Evolutionary conservation across 1,140 invertebrate genomes (phyloP).

Genomic region (Drosophila carrolli): DNA sequence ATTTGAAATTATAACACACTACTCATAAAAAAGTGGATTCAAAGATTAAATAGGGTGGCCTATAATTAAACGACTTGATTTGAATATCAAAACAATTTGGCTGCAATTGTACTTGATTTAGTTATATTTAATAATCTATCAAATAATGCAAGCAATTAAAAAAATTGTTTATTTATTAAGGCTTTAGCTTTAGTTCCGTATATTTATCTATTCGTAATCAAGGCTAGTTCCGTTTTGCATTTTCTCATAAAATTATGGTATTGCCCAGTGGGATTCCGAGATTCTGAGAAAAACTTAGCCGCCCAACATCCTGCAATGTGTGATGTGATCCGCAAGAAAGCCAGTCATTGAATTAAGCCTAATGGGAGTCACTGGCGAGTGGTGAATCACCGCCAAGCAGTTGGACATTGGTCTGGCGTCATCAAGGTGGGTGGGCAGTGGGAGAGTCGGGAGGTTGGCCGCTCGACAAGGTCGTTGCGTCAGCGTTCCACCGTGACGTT

Average conservation of each 20-base stretch:
- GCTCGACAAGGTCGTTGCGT: slow-evolving; percentile 47
- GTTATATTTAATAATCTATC: no score
- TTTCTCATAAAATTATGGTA: slow-evolving; percentile 1
- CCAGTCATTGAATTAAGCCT: slow-evolving; percentile 17
- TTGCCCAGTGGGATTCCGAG: slow-evolving; percentile 14
- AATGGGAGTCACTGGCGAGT: slow-evolving; percentile 21
- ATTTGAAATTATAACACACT: no score
- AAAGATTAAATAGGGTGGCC: no score
- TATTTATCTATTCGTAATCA: slow-evolving; percentile 1
- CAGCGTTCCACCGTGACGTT: slow-evolving; percentile 61
- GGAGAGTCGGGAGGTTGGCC: slow-evolving; percentile 10
- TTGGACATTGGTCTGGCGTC: slow-evolving; percentile 24
- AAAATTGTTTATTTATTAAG: no score
- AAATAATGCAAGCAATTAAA: no score
- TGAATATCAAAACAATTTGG: no score
- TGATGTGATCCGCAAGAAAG: slow-evolving; percentile 4
- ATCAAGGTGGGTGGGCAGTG: slow-evolving; percentile 27
- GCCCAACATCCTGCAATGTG: slow-evolving; percentile 19
- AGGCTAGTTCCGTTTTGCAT: slow-evolving; percentile 11
- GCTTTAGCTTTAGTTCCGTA: slow-evolving; percentile 2
- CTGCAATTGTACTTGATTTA: no score
- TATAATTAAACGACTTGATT: no score
- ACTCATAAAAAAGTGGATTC: no score
- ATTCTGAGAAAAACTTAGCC: slow-evolving; percentile 18
- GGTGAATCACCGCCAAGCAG: slow-evolving; percentile 4